These are phyloP conservation scores for Slavum lentiscoides DNA, from an alignment of 2,888 invertebrate species.

Conservation along the genomic window DNA sequence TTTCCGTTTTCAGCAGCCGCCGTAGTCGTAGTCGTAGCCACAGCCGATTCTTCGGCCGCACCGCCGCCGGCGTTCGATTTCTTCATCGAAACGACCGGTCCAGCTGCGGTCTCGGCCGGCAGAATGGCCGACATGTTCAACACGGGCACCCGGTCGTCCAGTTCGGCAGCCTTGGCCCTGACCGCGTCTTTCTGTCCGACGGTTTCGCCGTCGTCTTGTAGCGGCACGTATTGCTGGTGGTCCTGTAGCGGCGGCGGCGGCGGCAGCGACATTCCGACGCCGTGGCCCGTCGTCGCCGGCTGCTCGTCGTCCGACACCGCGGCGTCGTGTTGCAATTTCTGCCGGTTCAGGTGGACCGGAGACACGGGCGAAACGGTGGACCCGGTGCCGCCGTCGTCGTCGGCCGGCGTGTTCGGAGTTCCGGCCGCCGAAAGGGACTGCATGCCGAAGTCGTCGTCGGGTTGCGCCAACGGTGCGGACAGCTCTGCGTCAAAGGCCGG, in stretches of 20 bases:
- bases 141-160: conserved; percentile 40
- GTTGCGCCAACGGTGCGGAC: conserved; percentile 46
- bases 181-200: background rate
- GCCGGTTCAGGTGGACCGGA: conserved; percentile 57
- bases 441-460: conserved; percentile 48
- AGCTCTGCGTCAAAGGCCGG: conserved; percentile 16
- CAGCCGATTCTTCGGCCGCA: background rate
- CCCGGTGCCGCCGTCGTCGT: conserved; percentile 70
- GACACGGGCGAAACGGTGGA: conserved; percentile 67
- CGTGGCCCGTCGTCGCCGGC: conserved; percentile 4
- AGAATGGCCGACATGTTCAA: conserved; percentile 35
- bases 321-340: conserved; percentile 13
- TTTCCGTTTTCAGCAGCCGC: conserved; percentile 5
- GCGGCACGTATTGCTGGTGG: too few relatives aligned
- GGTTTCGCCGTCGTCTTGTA: background rate
- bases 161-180: background rate
- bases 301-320: conserved; percentile 30
- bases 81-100: background rate
- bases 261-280: background rate
- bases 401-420: conserved; percentile 61
- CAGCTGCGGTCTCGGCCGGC: conserved; percentile 1
- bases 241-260: conserved; percentile 11
- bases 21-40: too few relatives aligned
- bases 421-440: conserved; percentile 24
- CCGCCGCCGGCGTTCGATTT: background rate